Conservation (phyloP, 1,140 invertebrate genomes). For the Aphelenchoides besseyi region DNA sequence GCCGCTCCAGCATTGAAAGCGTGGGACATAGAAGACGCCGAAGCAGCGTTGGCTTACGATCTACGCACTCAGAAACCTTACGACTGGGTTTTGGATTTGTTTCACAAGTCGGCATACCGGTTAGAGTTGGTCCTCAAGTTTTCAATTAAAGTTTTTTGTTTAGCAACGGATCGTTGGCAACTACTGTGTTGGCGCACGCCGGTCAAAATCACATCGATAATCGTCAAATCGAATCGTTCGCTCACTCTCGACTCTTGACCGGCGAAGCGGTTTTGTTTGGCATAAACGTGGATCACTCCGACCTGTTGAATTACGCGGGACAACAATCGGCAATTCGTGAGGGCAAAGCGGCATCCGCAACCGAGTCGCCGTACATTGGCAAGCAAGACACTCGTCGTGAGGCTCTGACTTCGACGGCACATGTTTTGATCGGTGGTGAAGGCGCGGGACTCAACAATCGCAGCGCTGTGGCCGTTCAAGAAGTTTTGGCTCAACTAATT, state of each 20-base stretch:
- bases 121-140: neutral
- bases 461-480: constrained; percentile 54
- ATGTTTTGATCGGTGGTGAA: constrained; percentile 57
- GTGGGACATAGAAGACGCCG: constrained; percentile 55
- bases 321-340: constrained; percentile 34
- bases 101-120: constrained; percentile 57
- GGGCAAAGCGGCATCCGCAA: constrained; percentile 30
- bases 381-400: constrained; percentile 50
- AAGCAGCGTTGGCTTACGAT: constrained; percentile 35
- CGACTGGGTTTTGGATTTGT: constrained; percentile 48
- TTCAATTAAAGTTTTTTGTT: constrained; percentile 12
- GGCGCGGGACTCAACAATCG: constrained; percentile 49
- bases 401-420: constrained; percentile 36
- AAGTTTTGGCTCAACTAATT: constrained; percentile 48
- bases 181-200: constrained; percentile 42
- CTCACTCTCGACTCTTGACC: constrained; percentile 42
- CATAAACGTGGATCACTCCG: constrained; percentile 55
- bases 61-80: constrained; percentile 31
- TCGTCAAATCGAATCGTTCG: constrained; percentile 37
- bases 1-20: constrained; percentile 50
- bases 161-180: constrained; percentile 55
- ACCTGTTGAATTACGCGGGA: constrained; percentile 51
- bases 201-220: constrained; percentile 30
- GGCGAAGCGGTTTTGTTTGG: constrained; percentile 54
- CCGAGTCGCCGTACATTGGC: constrained; percentile 43